Percentiles rank a stretch among this genome's conserved stretches.
Conservation (phyloP, 2,888 invertebrate genomes). For the Schizaphis graminum region DNA sequence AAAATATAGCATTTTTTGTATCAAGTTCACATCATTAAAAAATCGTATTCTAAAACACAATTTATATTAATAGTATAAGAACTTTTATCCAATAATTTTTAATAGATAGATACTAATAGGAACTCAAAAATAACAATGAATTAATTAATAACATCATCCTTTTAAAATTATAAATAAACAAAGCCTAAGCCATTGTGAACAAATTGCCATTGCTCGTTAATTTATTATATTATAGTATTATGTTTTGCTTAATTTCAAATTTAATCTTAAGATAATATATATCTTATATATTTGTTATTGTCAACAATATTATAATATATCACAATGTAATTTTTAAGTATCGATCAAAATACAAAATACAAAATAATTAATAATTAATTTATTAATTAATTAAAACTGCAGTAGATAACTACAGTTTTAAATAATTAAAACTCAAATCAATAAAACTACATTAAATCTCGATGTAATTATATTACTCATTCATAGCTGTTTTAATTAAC, state of each 20-base stretch:
- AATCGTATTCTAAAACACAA: not conserved
- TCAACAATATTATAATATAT: not conserved
- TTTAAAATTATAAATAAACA: not conserved
- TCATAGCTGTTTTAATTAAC: constrained; percentile 45
- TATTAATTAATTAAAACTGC: not conserved
- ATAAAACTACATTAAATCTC: constrained; percentile 18
- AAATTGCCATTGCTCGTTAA: not conserved
- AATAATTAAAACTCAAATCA: constrained; percentile 42
- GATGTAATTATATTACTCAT: constrained; percentile 31
- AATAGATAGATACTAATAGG: not conserved
- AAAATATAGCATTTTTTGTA: not conserved
- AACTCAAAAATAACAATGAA: not conserved
- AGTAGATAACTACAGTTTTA: not conserved
- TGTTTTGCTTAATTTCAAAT: not conserved
- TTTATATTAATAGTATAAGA: not conserved
- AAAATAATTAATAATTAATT: not conserved
- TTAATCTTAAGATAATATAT: not conserved
- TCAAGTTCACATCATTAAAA: not conserved
- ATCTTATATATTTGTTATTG: not conserved
- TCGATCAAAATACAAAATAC: not conserved
- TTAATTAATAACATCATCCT: not conserved
- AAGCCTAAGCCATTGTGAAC: not conserved
- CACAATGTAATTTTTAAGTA: not conserved
- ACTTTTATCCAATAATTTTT: not conserved
- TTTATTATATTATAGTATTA: not conserved